Base-by-base conservation (phyloP, 2,113 vertebrate species). In the Peucedramus taeniatus region DNA sequence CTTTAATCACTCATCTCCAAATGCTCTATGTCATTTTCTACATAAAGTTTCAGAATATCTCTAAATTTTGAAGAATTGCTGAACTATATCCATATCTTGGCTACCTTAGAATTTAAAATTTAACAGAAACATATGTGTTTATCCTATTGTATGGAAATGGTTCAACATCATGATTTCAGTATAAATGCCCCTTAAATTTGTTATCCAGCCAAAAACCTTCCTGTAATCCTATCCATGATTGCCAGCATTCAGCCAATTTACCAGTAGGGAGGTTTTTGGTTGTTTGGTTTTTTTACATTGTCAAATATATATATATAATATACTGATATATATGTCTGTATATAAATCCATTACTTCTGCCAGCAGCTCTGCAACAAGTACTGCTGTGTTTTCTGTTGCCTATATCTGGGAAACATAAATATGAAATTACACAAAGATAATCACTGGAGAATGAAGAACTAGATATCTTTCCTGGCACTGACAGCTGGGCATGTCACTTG, bases 201-300 rank as follows among this genome's bases (percentile, higher is more conserved):
- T 68, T 95, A 70, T 72, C 35, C 59, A 90, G 90, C 30, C 30
- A 90, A 95, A 97, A 97, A 15, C 11, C 8, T 91, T 96, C 64
- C 60, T 94, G 93, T 86, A 94, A 44, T 56, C 40, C 23, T 78
- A 74, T 13, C 65, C 61, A 87, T 50, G 30, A 63, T 4, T 97
- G 59, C 63, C 89, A 93, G 40, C 56, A 91, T 94, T 90, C 66
- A 95, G 71, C 26, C 91, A 95, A 94, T 93, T 96, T 95, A 95
- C 51, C 61, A 66, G 59, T 40, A 71, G 26, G 49, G 64, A 15
- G 1, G 0, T 42, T 65, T 65, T 87, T 83, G 72, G 12, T n/a
- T 19, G 9, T 28, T 49, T 30, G 19, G 0, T 13, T 24, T n/a
- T n/a, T 95, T 96, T 93, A 86, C 83, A 74, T 88, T 80, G 74